Evolutionary conservation across 92 coral and sea anemone genomes (phyloP).

Genomic region (Epizoanthus scotinus): DNA sequence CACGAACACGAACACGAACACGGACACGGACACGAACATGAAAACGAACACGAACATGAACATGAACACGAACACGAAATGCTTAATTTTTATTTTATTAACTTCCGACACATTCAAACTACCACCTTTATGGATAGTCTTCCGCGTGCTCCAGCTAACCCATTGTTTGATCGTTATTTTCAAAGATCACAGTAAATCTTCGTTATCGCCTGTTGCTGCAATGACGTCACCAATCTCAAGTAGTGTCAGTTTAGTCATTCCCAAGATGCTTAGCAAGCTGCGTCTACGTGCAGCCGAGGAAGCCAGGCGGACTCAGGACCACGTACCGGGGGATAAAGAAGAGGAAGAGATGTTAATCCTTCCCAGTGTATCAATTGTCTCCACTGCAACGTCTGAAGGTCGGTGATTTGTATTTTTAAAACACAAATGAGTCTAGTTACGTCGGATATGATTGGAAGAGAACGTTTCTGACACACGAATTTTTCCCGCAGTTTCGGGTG

Average conservation of each 20-base stretch:
- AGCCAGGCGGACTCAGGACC: background rate
- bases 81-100: no score
- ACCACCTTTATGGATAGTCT: no score
- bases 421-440: background rate
- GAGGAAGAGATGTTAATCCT: conserved; percentile 7
- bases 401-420: background rate
- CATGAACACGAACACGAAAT: no score
- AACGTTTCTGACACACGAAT: background rate
- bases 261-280: conserved; percentile 41
- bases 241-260: conserved; percentile 11
- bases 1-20: no score
- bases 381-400: conserved; percentile 23
- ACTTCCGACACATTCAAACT: no score
- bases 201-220: conserved; percentile 10
- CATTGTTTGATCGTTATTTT: background rate
- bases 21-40: no score
- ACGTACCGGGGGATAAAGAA: background rate
- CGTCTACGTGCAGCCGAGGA: conserved; percentile 20
- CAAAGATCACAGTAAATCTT: conserved; percentile 1
- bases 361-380: conserved; percentile 32
- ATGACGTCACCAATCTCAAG: conserved; percentile 21
- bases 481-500: background rate
- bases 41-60: no score
- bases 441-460: no score
- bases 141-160: no score